Base-by-base conservation (phyloP, 2,797 vertebrate species). In the Zalophus californianus region DNA sequence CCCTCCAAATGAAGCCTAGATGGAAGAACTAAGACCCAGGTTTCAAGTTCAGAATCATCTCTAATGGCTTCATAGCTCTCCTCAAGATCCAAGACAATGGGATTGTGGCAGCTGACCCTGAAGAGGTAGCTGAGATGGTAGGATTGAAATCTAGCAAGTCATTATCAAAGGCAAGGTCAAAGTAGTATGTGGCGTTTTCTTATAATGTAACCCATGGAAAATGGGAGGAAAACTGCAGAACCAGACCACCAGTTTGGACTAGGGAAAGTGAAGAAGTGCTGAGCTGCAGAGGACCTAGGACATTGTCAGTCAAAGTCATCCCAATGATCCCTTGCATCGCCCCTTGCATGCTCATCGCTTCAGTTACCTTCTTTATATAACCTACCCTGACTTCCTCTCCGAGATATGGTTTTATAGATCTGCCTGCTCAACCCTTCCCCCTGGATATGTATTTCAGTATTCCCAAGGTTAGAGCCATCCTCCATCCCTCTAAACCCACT, bases 1-100 rank as follows among this genome's bases (percentile, higher is more conserved):
- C 60, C 18, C 32, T 20, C 10, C 16, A 80, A 75, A 54, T 78
- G 41, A 96, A 90, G 54, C n/a, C 3, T 29, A 79, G 38, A 62
- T 58, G 56, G 41, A 44, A 95, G 84, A 96, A 82, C 50, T 93
- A 44, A 96, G 58, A 84, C 32, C 18, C 14, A 77, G 27, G 18
- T 58, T 94, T 93, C 32, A 72, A 89, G 88, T 78, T 86, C 86
- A 87, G 68, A 56, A 64, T 78, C 23, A 25, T 66, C 52, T 86
- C 83, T 83, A 62, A 75, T 68, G 18, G 50, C 29, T 52, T 87
- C 68, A 16, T 5, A 92, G 50, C n/a, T n/a, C 27, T 85, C 29
- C n/a, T 75, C n/a, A 68, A 83, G 48, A 79, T 14, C 50, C 21
- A 90, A 35, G 79, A 78, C 27, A 58, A 12, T 32, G 21, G 8